Evolutionary conservation across 2,888 invertebrate genomes (phyloP).

Genomic region (Parnassius smintheus): DNA sequence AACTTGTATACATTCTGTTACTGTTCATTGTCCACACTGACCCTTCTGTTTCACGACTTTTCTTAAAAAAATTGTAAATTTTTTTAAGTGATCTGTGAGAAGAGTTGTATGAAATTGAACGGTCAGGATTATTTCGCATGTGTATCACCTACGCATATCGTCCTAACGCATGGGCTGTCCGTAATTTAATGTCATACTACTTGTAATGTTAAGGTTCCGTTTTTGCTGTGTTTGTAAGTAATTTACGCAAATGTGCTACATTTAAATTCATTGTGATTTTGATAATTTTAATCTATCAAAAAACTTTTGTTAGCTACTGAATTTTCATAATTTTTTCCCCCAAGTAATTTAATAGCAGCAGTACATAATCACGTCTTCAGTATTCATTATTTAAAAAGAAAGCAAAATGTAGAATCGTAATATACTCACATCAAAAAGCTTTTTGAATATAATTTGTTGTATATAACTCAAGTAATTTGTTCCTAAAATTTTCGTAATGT

Average conservation of each 20-base stretch:
- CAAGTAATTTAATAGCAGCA: neutral
- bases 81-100: neutral
- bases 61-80: neutral
- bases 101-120: conserved; percentile 42
- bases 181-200: conserved; percentile 24
- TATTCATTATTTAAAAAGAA: neutral
- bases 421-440: neutral
- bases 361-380: conserved; percentile 7
- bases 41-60: conserved; percentile 38
- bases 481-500: no score
- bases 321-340: neutral
- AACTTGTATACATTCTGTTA: conserved; percentile 46
- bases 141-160: conserved; percentile 51
- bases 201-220: neutral
- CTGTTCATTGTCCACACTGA: conserved; percentile 51
- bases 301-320: neutral
- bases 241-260: neutral
- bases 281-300: neutral
- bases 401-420: neutral
- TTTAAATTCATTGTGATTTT: neutral
- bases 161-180: conserved; percentile 59
- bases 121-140: conserved; percentile 60
- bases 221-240: neutral
- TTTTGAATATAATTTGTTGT: no score
- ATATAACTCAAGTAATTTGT: no score